These are phyloP conservation scores for Machimus rusticus DNA, from an alignment of 2,888 invertebrate genomes.

Conservation along the genomic window DNA sequence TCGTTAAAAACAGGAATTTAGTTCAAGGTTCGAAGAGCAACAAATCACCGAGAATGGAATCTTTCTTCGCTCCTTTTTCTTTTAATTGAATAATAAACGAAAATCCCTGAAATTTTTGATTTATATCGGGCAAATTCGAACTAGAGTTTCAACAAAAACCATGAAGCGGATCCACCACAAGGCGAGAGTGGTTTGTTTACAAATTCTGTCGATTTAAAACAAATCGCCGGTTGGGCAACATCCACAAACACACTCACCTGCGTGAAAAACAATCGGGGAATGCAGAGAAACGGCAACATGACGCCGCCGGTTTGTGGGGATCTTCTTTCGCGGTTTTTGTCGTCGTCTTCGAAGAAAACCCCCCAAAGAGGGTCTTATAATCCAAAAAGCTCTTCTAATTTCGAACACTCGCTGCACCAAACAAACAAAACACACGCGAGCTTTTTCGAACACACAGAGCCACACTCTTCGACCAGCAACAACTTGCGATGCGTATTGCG, in stretches of 20 bases:
- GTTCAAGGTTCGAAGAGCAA: background rate
- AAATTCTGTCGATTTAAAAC: background rate
- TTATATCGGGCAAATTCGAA: background rate
- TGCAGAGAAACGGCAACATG: slow-evolving; percentile 28
- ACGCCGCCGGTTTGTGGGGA: background rate
- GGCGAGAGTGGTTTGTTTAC: background rate
- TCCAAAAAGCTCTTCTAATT: background rate
- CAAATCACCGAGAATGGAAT: background rate
- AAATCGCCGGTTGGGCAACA: background rate
- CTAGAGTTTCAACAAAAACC: background rate
- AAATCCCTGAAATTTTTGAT: background rate
- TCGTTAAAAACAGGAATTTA: background rate
- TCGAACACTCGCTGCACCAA: background rate
- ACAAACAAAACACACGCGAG: background rate
- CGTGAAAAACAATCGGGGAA: slow-evolving; percentile 23
- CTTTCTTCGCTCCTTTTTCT: background rate
- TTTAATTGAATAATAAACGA: background rate
- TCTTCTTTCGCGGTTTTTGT: background rate
- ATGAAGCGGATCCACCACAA: background rate
- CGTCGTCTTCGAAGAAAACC: background rate
- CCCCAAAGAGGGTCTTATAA: background rate
- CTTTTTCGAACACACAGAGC: background rate
- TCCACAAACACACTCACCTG: background rate
- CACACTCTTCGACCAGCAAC: background rate
- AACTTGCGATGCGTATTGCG: background rate